Conservation (phyloP, 2,797 vertebrate species). For the Emydoidea blandingii region DNA sequence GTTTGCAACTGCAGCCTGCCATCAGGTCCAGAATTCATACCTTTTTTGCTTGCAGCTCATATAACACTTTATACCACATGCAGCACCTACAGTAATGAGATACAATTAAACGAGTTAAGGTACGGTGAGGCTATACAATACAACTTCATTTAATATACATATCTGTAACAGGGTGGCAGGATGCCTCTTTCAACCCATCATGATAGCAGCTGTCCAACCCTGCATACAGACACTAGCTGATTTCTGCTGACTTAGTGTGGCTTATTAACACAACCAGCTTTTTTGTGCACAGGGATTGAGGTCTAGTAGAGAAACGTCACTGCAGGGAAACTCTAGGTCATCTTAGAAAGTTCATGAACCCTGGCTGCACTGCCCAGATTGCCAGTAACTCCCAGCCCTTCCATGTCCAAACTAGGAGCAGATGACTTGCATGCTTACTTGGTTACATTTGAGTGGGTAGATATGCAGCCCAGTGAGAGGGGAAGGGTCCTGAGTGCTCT, state of each 20-base stretch:
- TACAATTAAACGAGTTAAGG: neutral
- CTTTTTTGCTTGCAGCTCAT: neutral
- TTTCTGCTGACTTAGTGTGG: no score
- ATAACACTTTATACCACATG: rapidly evolving
- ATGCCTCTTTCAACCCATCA: rapidly evolving
- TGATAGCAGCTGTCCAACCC: neutral
- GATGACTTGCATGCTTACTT: neutral
- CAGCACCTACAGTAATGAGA: neutral
- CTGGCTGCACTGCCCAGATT: neutral
- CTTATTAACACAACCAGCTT: neutral
- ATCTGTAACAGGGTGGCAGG: rapidly evolving
- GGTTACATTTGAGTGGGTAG: neutral
- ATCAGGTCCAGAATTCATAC: neutral
- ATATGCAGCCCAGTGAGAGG: neutral
- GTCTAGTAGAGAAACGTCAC: neutral
- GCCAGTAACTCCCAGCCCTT: neutral
- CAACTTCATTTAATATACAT: neutral
- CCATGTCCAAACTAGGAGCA: neutral
- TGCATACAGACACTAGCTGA: no score
- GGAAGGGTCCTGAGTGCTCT: neutral
- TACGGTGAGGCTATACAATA: rapidly evolving
- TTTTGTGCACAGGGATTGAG: neutral
- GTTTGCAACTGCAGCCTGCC: neutral
- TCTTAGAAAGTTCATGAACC: neutral
- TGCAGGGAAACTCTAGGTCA: neutral